Percentiles rank a stretch among this genome's conserved stretches.
phyloP scores from a whole-genome alignment of 2,888 invertebrate species.

The Lasioglossum marginatum region DNA sequence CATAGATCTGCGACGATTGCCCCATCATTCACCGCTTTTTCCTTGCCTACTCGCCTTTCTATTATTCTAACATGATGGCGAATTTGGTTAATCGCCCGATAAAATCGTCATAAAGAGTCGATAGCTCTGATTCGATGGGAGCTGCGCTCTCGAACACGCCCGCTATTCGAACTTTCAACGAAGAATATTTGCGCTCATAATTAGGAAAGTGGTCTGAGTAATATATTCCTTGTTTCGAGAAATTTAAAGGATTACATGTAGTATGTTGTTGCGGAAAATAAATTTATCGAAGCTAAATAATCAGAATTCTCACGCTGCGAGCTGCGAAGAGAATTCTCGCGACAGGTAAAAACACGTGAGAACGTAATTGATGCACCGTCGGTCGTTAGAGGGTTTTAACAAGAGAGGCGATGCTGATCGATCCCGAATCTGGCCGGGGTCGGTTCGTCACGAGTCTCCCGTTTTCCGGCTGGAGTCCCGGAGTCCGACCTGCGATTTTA shows the following conservation, averaged over 20 bases:
- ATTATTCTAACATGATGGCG: neutral
- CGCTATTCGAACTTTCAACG: neutral
- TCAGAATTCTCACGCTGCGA: neutral
- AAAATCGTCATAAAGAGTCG: neutral
- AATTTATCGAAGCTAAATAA: too few relatives aligned
- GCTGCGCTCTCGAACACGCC: neutral
- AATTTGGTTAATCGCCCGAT: neutral
- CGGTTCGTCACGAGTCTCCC: slow-evolving; percentile 41
- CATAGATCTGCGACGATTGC: slow-evolving; percentile 13
- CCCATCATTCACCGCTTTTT: neutral
- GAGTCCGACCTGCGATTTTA: slow-evolving; percentile 29
- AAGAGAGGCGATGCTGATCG: slow-evolving; percentile 18
- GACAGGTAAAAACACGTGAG: neutral
- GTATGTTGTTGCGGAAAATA: too few relatives aligned
- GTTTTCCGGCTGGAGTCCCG: slow-evolving; percentile 1
- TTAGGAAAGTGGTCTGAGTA: too few relatives aligned
- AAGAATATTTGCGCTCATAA: neutral
- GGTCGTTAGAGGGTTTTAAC: slow-evolving; percentile 19
- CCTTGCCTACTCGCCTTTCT: neutral
- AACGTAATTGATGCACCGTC: slow-evolving; percentile 3
- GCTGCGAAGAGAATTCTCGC: neutral
- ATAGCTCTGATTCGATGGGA: neutral
- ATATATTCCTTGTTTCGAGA: too few relatives aligned
- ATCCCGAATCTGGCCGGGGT: slow-evolving; percentile 27
- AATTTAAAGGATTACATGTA: too few relatives aligned